Conservation (phyloP, 2,113 vertebrate species). For the Potamarius usumacintae region DNA sequence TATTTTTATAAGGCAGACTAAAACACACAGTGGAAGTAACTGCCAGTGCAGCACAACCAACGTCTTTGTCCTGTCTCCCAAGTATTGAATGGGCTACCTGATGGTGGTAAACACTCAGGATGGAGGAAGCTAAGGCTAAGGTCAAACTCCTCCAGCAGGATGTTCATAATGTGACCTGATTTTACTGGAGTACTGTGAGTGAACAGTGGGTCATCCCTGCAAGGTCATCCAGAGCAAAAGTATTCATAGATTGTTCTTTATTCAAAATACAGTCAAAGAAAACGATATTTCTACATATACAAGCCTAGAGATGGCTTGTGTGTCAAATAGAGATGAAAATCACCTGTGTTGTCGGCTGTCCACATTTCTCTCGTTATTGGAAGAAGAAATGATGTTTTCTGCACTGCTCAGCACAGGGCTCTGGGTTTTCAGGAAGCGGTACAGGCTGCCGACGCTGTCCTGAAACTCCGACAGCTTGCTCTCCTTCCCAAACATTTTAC, state of each 20-base stretch:
- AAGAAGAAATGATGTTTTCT: conserved; percentile 69
- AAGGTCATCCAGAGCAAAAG: neutral
- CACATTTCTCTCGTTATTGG: conserved; percentile 65
- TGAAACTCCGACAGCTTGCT: conserved; percentile 79
- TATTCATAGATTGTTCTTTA: neutral
- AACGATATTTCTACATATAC: neutral
- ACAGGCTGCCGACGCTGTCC: conserved; percentile 86
- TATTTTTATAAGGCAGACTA: neutral
- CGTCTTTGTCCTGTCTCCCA: neutral
- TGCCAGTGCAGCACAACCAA: neutral
- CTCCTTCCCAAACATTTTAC: conserved; percentile 82
- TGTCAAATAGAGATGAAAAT: neutral
- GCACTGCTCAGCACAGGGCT: conserved; percentile 60
- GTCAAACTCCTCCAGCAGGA: conserved; percentile 77
- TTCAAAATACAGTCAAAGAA: neutral
- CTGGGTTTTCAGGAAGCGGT: conserved; percentile 78
- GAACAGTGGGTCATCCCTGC: conserved; percentile 69
- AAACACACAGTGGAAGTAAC: neutral
- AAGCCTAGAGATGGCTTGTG: neutral
- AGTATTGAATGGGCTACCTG: conserved; percentile 68
- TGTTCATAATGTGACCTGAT: conserved; percentile 70
- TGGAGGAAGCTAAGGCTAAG: conserved; percentile 73
- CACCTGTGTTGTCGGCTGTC: conserved; percentile 54
- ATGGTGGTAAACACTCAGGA: conserved; percentile 72
- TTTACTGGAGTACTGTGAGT: conserved; percentile 66